Conservation (phyloP, 2,113 vertebrate genomes). For the Phaethon lepturus region DNA sequence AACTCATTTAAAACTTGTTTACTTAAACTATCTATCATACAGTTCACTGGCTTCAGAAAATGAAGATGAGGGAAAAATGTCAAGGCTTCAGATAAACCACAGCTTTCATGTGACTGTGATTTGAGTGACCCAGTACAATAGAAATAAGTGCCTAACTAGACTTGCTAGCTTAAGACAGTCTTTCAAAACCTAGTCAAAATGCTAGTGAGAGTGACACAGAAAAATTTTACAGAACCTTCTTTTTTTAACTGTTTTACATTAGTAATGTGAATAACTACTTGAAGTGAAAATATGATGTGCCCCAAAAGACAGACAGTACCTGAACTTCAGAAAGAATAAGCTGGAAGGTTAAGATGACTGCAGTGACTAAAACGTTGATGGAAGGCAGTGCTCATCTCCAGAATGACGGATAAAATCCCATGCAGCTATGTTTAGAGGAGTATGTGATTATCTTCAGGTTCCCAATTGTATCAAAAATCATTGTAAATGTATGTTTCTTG, state of each 20-base stretch:
- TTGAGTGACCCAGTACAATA: neutral
- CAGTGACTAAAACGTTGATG: neutral
- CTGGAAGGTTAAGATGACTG: neutral
- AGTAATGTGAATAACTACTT: neutral
- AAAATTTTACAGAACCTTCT: neutral
- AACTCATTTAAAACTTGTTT: neutral
- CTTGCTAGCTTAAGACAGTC: neutral
- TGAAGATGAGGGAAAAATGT: neutral
- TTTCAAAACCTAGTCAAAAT: neutral
- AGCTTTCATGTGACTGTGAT: neutral
- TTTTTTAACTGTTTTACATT: neutral
- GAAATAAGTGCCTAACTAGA: neutral
- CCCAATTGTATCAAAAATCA: neutral
- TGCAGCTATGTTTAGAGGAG: neutral
- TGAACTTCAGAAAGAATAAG: neutral
- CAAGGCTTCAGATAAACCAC: neutral
- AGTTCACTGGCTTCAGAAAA: neutral
- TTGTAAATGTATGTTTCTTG: neutral
- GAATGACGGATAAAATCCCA: neutral
- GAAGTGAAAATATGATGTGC: neutral
- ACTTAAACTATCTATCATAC: neutral
- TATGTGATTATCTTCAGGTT: neutral
- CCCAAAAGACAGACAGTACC: neutral
- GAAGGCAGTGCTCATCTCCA: neutral
- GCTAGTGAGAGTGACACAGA: neutral